A percentile compares a stretch with the other conserved stretches of the same genome.
Conservation (phyloP, 2,113 vertebrate species). For the Pedionomus torquatus region DNA sequence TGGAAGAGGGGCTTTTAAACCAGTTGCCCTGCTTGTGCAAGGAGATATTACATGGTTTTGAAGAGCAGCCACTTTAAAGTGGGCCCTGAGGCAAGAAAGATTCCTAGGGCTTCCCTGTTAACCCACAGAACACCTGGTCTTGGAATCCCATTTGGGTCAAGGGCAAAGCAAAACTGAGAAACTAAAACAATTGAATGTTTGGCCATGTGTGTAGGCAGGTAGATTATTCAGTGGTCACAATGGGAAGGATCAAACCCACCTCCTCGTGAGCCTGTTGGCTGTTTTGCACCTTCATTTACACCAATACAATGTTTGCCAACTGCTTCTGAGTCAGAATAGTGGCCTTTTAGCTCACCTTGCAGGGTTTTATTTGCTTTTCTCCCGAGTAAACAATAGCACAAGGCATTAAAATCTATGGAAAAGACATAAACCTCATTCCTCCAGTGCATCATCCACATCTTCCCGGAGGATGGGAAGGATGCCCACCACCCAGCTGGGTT, state of each 20-base stretch:
- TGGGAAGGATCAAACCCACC: background rate
- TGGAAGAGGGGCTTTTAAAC: background rate
- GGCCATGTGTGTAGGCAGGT: rapidly evolving
- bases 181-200: background rate
- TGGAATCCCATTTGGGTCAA: background rate
- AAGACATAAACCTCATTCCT: background rate
- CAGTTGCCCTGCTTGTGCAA: background rate
- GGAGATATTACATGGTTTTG: background rate
- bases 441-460: background rate
- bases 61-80: background rate
- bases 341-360: background rate
- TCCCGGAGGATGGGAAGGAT: background rate
- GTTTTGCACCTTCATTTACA: background rate
- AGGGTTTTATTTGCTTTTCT: background rate
- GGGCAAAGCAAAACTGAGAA: background rate
- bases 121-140: rapidly evolving
- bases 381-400: background rate
- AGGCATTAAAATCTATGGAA: background rate
- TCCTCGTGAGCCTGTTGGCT: background rate
- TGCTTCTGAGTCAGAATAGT: background rate
- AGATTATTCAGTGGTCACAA: background rate
- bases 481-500: background rate
- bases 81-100: background rate
- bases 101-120: background rate
- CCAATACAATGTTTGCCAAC: background rate